Conservation (phyloP, 2,797 vertebrate genomes). For the Acomys russatus region DNA sequence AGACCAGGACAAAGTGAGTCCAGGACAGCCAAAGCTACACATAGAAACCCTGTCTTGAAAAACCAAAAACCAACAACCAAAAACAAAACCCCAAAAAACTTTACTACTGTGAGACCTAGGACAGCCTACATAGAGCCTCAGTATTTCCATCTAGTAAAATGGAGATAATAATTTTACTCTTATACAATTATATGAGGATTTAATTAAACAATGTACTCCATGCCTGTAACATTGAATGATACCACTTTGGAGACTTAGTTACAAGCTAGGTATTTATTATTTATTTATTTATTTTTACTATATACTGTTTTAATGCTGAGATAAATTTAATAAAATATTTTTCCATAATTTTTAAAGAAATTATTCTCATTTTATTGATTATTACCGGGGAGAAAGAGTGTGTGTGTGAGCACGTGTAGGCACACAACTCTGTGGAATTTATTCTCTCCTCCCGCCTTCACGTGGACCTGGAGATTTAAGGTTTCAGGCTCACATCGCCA, state of each 20-base stretch:
- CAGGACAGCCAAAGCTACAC: no score
- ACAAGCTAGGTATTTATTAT: neutral
- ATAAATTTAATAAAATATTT: neutral
- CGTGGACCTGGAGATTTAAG: neutral
- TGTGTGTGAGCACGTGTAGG: neutral
- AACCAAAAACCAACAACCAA: no score
- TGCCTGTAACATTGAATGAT: neutral
- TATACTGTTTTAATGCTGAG: constrained; percentile 25
- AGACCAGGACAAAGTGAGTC: no score
- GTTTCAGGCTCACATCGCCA: neutral
- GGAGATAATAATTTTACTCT: constrained; percentile 26
- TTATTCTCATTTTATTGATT: neutral
- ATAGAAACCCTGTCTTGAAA: no score
- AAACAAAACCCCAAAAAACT: neutral
- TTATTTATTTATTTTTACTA: neutral
- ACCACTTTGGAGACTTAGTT: neutral
- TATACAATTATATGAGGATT: constrained; percentile 36
- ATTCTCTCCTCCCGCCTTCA: neutral
- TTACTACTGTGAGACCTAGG: constrained; percentile 8
- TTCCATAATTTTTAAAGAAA: neutral
- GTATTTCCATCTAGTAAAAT: constrained; percentile 50
- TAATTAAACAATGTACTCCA: constrained; percentile 33
- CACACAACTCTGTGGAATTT: neutral
- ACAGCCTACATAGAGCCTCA: neutral
- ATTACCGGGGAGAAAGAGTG: no score